Conservation (phyloP, 2,797 vertebrate species). For the Leuciscus waleckii region DNA sequence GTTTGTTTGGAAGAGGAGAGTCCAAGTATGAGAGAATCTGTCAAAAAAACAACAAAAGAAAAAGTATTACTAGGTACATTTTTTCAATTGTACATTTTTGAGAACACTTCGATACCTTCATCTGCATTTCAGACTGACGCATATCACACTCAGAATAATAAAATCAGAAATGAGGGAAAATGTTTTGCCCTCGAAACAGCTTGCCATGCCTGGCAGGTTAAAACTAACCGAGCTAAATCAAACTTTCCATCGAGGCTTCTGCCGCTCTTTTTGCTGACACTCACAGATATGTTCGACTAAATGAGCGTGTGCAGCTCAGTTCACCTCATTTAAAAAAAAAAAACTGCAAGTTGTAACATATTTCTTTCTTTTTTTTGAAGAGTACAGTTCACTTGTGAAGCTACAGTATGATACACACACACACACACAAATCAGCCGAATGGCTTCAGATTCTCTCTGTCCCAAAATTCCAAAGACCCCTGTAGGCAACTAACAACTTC, state of each 20-base stretch:
- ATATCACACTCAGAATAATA: conserved; percentile 47
- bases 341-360: conserved; percentile 53
- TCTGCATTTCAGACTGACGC: conserved; percentile 32
- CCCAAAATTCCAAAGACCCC: conserved; percentile 90
- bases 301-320: conserved; percentile 49
- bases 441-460: conserved; percentile 72
- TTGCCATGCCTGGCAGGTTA: conserved; percentile 50
- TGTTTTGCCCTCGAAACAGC: conserved; percentile 54
- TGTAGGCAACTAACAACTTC: conserved; percentile 89
- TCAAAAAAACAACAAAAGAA: conserved; percentile 55
- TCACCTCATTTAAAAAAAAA: conserved; percentile 46
- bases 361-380: conserved; percentile 51
- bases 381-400: conserved; percentile 47
- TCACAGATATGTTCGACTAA: conserved; percentile 45
- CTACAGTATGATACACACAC: conserved; percentile 50
- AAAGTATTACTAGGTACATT: conserved; percentile 26
- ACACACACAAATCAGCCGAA: conserved; percentile 60
- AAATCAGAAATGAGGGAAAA: conserved; percentile 36
- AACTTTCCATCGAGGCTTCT: conserved; percentile 52
- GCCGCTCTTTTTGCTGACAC: conserved; percentile 57
- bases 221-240: conserved; percentile 51
- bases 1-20: conserved; percentile 63
- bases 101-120: conserved; percentile 12
- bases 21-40: conserved; percentile 72
- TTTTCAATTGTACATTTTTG: neutral